Conservation (phyloP, 2,888 invertebrate genomes). For the Calliphora vomitoria region DNA sequence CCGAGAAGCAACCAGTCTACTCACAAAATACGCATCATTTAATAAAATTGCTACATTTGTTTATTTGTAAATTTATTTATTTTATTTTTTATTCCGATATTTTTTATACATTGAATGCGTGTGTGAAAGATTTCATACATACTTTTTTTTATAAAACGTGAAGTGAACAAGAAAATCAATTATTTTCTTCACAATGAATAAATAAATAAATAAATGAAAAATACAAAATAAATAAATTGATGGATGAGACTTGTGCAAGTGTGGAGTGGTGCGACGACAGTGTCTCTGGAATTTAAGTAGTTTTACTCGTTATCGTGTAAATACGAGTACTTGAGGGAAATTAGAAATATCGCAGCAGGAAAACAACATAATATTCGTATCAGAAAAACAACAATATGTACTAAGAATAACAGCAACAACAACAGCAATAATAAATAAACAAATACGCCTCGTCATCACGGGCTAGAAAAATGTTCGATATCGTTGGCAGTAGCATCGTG, state of each 20-base stretch:
- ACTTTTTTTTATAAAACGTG: neutral
- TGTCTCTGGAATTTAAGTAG: conserved; percentile 63
- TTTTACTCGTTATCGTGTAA: conserved; percentile 24
- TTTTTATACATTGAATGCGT: conserved; percentile 11
- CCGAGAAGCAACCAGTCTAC: conserved; percentile 26
- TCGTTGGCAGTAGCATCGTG: conserved; percentile 31
- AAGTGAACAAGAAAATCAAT: conserved; percentile 49
- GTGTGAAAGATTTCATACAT: neutral
- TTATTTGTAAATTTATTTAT: conserved; percentile 55
- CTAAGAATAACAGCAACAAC: conserved; percentile 10
- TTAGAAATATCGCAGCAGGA: conserved; percentile 68
- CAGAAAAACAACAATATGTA: conserved; percentile 17
- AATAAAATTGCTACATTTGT: conserved; percentile 50
- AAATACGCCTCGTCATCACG: conserved; percentile 23
- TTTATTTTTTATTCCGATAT: conserved; percentile 41
- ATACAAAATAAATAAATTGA: conserved; percentile 53
- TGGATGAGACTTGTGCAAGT: neutral
- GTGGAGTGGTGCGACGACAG: conserved; percentile 2
- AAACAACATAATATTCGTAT: conserved; percentile 47
- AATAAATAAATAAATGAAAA: conserved; percentile 53
- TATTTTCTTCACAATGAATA: conserved; percentile 53
- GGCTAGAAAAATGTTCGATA: conserved; percentile 34
- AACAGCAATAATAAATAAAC: conserved; percentile 44
- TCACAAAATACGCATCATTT: conserved; percentile 44
- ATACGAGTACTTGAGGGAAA: conserved; percentile 37